Base-by-base conservation (phyloP, 2,888 invertebrate genomes). In the Callinectes sapidus region DNA sequence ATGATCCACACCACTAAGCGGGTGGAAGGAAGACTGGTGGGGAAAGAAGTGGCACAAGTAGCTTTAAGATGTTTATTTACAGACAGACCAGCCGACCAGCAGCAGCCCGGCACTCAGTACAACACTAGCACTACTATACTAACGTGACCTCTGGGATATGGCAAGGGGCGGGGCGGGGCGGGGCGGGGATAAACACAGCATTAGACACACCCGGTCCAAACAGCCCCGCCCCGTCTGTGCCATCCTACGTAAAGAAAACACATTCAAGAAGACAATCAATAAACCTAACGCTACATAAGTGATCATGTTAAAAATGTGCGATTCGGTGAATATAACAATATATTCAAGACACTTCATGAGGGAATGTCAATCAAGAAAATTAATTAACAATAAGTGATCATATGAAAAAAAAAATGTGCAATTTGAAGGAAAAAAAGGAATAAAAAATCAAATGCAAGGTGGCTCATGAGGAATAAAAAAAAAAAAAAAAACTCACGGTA, bases 41-140 rank as follows among this genome's bases (percentile, higher is more conserved):
- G 10, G 28, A 8, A 71, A n/a, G n/a, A 71, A 23, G 28, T 71
- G 35, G 13, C 32, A n/a, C 14, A 81, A 18, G 35, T 81, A 81
- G 35, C 81, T 5, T 32, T 35, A 81, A 81, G 35, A 81, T 14
- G 14, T 81, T 81, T 81, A 81, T 81, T 81, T 81, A 81, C 81
- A 81, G 81, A 81, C 81, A 81, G 81, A 81, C 81, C 35, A 81
- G 81, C 81, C 81, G 81, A 81, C 81, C 81, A 81, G 81, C 81
- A 81, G 81, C 81, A 81, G 81, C 35, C 81, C 81, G 81, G 81
- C 81, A n/a, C 71, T 77, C 71, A 28, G 1, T 28, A 81, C 77
- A 81, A 35, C 81, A 16, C 35, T 81, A 81, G n/a, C 71, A 71
- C 14, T 16, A 16, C 35, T 32, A 81, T 32, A 81, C 81, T 14